A percentile compares a stretch with the other conserved stretches of the same genome.
Evolutionary conservation across 2,113 vertebrate species (phyloP).

Genomic region (Bubo bubo): DNA sequence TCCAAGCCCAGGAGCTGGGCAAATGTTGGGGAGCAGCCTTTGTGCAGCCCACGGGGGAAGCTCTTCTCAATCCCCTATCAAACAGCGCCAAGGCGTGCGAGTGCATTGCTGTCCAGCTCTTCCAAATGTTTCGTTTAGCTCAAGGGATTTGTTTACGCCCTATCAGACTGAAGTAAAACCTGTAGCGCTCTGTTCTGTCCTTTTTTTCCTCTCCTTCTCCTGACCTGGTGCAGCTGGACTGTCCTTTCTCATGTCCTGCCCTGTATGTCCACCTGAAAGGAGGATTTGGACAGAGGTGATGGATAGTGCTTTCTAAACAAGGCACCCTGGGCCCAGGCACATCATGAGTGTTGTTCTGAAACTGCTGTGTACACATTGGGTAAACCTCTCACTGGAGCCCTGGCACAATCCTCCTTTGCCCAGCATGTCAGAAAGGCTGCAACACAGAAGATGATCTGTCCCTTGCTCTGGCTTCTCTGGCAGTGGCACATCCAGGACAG

Average conservation of each 20-base stretch:
- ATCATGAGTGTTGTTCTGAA: background rate
- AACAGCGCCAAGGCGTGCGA: background rate
- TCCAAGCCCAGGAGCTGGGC: background rate
- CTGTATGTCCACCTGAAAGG: background rate
- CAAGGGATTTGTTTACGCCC: background rate
- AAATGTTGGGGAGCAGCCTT: background rate
- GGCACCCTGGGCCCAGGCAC: background rate
- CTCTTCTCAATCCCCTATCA: background rate
- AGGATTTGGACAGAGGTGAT: background rate
- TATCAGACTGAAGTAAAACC: background rate
- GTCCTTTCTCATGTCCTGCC: background rate
- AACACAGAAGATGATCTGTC: background rate
- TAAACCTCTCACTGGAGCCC: background rate
- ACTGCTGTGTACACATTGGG: accelerated
- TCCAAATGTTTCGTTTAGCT: background rate
- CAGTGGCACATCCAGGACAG: background rate
- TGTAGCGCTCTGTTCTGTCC: background rate
- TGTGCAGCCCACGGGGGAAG: background rate
- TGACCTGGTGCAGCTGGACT: background rate
- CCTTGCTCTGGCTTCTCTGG: background rate
- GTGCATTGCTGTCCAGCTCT: background rate
- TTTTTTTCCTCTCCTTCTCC: background rate
- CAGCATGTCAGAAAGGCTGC: background rate
- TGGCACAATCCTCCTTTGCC: background rate
- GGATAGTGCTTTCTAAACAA: background rate